Base-by-base conservation (phyloP, 2,113 vertebrate genomes). In the Gnathonemus longibarbis region DNA sequence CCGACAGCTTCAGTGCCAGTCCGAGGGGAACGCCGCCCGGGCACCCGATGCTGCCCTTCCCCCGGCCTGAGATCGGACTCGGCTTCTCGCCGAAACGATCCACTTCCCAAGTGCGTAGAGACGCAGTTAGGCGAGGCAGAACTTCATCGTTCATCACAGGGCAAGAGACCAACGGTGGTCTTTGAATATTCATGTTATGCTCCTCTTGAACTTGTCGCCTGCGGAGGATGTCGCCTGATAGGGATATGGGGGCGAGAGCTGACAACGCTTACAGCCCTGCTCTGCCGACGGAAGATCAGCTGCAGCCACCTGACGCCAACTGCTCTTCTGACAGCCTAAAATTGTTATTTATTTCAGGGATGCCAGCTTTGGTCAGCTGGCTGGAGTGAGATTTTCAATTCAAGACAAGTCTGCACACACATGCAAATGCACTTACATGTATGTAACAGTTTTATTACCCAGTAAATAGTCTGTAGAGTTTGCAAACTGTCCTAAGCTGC, bases 1-100 rank as follows among this genome's bases (percentile, higher is more conserved):
- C 3, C 89, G 89, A 80, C 91, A 91, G 52, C 90, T 96, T 48
- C 92, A 84, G 89, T 96, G 94, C 49, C 66, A 2, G 0, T 53
- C 42, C 74, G 90, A 88, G 84, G 91, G 94, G 86, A 94, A 89
- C 66, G 49, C 88, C 0, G 11, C 87, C 50, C 83, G 77, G 2
- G 13, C 2, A 0, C 13, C 87, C 87, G 91, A 91, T 1, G 92
- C 92, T 0, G 85, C 66, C 48, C 53, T 90, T 0, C 91, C 91
- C 2, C 86, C 89, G 1, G 35, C 85, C 5, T 94, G 10, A 92
- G 94, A 52, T 31, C 27, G 45, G 49, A 46, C 87, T 52, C n/a
- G 42, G 84, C 7, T 46, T 39, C 48, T 53, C 24, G 11, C 6
- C n/a, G 1, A 31, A 53, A 17, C 11, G 5, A 31, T 85, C 42